phyloP scores from a whole-genome alignment of 2,113 vertebrate species.

The Carollia perspicillata region DNA sequence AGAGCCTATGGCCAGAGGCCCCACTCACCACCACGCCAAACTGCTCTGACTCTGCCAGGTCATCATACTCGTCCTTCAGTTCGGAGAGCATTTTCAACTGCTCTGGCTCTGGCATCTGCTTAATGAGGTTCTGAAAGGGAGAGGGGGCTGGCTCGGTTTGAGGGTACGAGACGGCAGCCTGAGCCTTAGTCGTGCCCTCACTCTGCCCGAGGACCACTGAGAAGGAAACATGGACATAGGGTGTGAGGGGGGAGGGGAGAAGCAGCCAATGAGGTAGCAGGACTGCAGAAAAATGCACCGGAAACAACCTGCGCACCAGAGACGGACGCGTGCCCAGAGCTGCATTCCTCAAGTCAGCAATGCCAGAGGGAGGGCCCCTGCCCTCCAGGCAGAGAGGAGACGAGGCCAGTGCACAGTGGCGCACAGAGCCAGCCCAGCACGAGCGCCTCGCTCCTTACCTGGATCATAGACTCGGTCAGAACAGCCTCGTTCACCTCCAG shows the following conservation, averaged over 20 bases:
- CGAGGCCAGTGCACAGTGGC: not conserved
- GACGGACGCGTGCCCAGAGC: not conserved
- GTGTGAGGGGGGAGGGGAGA: accelerated
- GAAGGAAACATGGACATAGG: not conserved
- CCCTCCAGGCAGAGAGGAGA: not conserved
- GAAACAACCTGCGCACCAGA: not conserved
- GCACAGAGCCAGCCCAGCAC: not conserved
- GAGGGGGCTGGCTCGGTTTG: not conserved
- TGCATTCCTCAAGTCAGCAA: not conserved
- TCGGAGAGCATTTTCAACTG: slow-evolving; percentile 84
- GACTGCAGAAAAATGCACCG: not conserved
- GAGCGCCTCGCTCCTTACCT: slow-evolving; percentile 74
- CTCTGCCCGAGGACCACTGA: not conserved
- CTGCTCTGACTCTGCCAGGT: slow-evolving; percentile 89
- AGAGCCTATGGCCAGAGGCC: not conserved
- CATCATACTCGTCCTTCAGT: slow-evolving; percentile 89
- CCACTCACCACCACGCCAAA: slow-evolving; percentile 89
- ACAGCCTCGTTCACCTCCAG: slow-evolving; percentile 87
- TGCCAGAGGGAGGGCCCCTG: not conserved
- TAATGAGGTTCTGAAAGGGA: slow-evolving; percentile 86
- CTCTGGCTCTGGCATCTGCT: slow-evolving; percentile 86
- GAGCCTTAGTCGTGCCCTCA: not conserved
- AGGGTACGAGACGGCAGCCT: not conserved
- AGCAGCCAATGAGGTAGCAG: not conserved
- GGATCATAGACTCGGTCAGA: slow-evolving; percentile 87